These are phyloP conservation scores for Shargacucullia verbasci DNA, from an alignment of 2,888 invertebrate species.

Conservation along the genomic window DNA sequence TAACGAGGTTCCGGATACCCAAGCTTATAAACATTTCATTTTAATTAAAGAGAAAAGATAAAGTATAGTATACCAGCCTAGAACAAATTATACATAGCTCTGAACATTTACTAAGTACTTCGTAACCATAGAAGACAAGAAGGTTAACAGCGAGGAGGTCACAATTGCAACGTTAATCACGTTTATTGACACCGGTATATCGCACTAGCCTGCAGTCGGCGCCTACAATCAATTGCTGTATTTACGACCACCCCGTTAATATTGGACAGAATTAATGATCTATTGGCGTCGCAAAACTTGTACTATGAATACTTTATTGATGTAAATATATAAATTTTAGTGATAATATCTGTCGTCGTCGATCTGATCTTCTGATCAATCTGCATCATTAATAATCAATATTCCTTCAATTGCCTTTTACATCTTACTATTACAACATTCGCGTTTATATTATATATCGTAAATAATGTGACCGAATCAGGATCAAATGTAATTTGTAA, in stretches of 20 bases:
- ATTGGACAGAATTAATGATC: constrained; percentile 19
- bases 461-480: too few relatives aligned
- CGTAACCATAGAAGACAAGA: constrained; percentile 1
- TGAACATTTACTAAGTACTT: background rate
- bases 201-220: constrained; percentile 11
- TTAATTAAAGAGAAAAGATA: too few relatives aligned
- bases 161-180: constrained; percentile 34
- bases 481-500: background rate
- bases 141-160: constrained; percentile 3
- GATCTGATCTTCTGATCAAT: too few relatives aligned
- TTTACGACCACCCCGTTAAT: constrained; percentile 13
- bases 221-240: constrained; percentile 25
- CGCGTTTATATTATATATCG: too few relatives aligned
- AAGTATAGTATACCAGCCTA: background rate
- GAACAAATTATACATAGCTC: background rate
- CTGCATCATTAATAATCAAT: too few relatives aligned
- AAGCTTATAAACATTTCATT: too few relatives aligned
- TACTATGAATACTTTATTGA: too few relatives aligned
- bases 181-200: constrained; percentile 21
- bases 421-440: too few relatives aligned
- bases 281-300: constrained; percentile 4
- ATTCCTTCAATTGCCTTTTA: too few relatives aligned
- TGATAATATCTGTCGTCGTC: too few relatives aligned
- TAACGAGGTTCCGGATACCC: too few relatives aligned
- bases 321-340: background rate